Conservation (phyloP, 2,888 invertebrate species). For the Heteropelma amictum region DNA sequence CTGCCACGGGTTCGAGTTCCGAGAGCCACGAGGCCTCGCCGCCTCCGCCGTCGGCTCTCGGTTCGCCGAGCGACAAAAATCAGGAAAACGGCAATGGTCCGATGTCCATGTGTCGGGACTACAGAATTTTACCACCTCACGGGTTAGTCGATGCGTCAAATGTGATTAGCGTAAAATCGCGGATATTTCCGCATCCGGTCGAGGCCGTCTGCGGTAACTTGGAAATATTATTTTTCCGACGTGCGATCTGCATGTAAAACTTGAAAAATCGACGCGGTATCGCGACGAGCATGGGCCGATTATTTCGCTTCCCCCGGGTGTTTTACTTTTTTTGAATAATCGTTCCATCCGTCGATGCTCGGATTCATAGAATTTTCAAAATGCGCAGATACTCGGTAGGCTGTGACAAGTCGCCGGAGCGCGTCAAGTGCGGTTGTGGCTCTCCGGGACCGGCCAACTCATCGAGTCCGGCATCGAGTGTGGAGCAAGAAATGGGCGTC, state of each 20-base stretch:
- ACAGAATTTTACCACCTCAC: constrained; percentile 71
- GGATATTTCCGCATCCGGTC: background rate
- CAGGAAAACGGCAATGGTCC: constrained; percentile 57
- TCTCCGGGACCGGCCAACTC: constrained; percentile 68
- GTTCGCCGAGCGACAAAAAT: constrained; percentile 59
- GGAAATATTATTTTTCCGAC: no score
- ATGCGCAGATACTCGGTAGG: constrained; percentile 67
- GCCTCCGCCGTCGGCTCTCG: constrained; percentile 58
- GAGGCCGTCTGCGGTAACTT: no score
- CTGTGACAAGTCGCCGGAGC: constrained; percentile 73
- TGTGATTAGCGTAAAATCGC: background rate
- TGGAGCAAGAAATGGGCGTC: constrained; percentile 51
- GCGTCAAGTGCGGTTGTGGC: constrained; percentile 71
- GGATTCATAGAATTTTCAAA: no score
- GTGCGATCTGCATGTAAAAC: no score
- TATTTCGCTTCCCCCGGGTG: no score
- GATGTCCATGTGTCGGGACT: constrained; percentile 69
- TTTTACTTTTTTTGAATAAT: background rate
- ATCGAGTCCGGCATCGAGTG: constrained; percentile 61
- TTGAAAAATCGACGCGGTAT: no score
- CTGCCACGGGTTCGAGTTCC: constrained; percentile 63
- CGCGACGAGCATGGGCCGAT: no score
- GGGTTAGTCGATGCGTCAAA: constrained; percentile 61
- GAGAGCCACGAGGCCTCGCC: constrained; percentile 67
- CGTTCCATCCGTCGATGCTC: background rate